Conservation (phyloP, 2,113 vertebrate genomes). For the Dipodomys spectabilis region DNA sequence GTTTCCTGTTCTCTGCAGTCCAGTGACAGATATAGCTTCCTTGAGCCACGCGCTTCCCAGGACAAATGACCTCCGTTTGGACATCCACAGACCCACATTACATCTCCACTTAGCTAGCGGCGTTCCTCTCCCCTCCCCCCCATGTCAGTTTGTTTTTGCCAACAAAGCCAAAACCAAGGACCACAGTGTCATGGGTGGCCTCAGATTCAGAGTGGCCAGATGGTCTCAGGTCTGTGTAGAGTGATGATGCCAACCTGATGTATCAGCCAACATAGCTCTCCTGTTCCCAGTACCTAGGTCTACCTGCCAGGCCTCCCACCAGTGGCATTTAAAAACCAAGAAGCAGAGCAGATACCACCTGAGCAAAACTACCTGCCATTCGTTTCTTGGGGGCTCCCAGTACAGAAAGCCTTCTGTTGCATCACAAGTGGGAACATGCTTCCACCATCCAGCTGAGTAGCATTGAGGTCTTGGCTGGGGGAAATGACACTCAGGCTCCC, state of each 20-base stretch:
- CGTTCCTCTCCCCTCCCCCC: too few species aligned
- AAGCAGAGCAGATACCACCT: fast-evolving
- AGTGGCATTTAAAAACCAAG: not conserved
- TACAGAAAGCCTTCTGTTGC: not conserved
- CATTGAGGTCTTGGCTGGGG: not conserved
- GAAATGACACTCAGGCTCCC: not conserved
- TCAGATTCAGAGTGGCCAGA: not conserved
- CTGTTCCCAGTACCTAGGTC: not conserved
- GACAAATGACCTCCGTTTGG: not conserved
- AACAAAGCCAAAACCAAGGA: not conserved
- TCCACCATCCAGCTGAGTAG: not conserved
- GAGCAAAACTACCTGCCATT: not conserved
- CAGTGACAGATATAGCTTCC: not conserved
- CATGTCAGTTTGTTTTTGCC: not conserved
- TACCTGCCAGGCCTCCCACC: not conserved
- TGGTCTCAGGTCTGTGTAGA: not conserved
- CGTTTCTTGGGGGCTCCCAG: not conserved
- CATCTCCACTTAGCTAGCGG: not conserved
- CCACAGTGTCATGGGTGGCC: fast-evolving
- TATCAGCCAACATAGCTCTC: fast-evolving
- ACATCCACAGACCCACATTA: not conserved
- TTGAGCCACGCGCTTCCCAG: not conserved
- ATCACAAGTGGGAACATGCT: fast-evolving
- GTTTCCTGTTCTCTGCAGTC: not conserved
- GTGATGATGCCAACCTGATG: fast-evolving